phyloP scores from a whole-genome alignment of 2,797 vertebrate genomes.

The Microctenopoma steveboyesi region DNA sequence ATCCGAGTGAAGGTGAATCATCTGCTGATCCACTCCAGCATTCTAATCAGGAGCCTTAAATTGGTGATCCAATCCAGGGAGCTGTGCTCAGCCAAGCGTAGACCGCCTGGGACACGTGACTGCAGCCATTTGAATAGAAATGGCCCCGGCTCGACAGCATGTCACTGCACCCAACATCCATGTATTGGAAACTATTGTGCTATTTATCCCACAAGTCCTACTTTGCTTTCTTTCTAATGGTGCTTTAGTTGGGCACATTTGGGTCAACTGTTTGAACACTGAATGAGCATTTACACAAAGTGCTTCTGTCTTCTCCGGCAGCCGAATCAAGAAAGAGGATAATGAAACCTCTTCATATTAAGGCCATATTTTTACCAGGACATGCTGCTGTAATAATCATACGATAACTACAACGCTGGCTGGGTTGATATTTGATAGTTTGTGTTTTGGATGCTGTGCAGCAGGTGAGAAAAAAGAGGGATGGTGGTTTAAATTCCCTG shows the following conservation, averaged over 20 bases:
- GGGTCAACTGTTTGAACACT: conserved; percentile 69
- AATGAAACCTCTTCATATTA: conserved; percentile 27
- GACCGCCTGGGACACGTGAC: conserved; percentile 49
- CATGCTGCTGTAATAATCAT: conserved; percentile 14
- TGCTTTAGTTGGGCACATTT: conserved; percentile 66
- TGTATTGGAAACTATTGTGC: conserved; percentile 61
- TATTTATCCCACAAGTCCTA: conserved; percentile 53
- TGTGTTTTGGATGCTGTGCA: conserved; percentile 28
- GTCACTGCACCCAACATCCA: conserved; percentile 60
- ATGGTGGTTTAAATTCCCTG: conserved; percentile 44
- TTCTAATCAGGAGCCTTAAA: conserved; percentile 65
- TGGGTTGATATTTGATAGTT: conserved; percentile 21
- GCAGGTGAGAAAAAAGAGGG: conserved; percentile 1
- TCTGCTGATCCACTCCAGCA: conserved; percentile 59
- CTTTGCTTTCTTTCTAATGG: conserved; percentile 61
- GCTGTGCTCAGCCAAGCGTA: conserved; percentile 56
- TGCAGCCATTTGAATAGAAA: conserved; percentile 70
- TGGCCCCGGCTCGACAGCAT: conserved; percentile 55
- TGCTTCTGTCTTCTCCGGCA: conserved; percentile 44
- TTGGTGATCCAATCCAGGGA: conserved; percentile 54
- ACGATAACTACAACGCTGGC: conserved; percentile 10
- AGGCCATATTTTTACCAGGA: conserved; percentile 13
- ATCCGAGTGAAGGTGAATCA: conserved; percentile 58
- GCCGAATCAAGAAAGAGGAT: conserved; percentile 12
- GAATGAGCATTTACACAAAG: conserved; percentile 61